These are phyloP conservation scores for Riparia riparia DNA, from an alignment of 2,113 vertebrate genomes.

Conservation along the genomic window DNA sequence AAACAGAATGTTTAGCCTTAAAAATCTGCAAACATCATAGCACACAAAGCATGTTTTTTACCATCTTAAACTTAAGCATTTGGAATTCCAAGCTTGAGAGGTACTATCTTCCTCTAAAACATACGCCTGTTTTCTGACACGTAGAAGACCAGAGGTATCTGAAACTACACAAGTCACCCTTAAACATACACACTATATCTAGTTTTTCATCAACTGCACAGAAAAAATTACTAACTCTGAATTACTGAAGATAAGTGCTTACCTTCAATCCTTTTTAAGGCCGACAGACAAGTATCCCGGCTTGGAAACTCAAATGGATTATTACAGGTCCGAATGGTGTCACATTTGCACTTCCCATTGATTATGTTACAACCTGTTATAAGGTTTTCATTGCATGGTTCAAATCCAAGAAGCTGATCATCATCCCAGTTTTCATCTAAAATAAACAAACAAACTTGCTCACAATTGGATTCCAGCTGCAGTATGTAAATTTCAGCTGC, in stretches of 20 bases:
- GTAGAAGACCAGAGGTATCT: neutral
- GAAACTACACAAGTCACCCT: neutral
- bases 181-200: neutral
- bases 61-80: neutral
- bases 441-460: slow-evolving; percentile 60
- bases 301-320: slow-evolving; percentile 90
- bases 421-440: slow-evolving; percentile 93
- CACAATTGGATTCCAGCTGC: slow-evolving; percentile 15
- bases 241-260: slow-evolving; percentile 56
- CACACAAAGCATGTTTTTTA: neutral
- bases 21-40: neutral
- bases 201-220: neutral
- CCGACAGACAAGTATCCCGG: slow-evolving; percentile 85
- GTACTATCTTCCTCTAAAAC: neutral
- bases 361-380: slow-evolving; percentile 93
- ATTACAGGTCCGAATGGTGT: slow-evolving; percentile 89
- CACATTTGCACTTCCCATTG: slow-evolving; percentile 88
- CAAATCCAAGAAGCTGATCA: slow-evolving; percentile 90
- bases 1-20: neutral
- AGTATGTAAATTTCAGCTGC: neutral
- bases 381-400: slow-evolving; percentile 92
- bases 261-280: slow-evolving; percentile 91
- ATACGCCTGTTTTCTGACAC: neutral
- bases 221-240: neutral
- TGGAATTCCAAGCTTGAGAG: neutral